Base-by-base conservation (phyloP, 2,113 vertebrate species). In the Cepphus grylle region DNA sequence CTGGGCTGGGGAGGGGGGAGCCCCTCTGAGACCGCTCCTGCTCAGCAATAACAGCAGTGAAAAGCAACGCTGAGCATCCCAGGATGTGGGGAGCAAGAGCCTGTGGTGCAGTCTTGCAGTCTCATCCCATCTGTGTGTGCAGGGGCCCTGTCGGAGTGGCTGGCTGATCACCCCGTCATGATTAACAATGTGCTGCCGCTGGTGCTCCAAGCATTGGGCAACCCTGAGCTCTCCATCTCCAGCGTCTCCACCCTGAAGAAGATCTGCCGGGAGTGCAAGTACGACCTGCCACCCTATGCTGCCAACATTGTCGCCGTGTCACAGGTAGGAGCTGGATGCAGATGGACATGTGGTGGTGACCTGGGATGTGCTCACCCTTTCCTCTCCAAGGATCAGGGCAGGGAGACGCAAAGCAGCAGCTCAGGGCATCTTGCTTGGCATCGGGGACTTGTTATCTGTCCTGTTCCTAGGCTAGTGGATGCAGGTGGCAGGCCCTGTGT, bases 231-330 rank as follows among this genome's bases (percentile, higher is more conserved):
- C 91, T 99, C 99, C 17, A 98, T 99, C 81, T 99, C 99, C 73
- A 99, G 99, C 5, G 99, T 99, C 81, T 99, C 99, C 71, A 99
- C 99, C 6, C 98, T 99, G 45, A 99, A 99, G 97, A 99, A 99
- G 97, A 99, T 99, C 95, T 99, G 99, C 96, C 98, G 99, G 84
- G 99, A 99, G 95, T 99, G 99, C 98, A 99, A 99, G 97, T 99
- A 99, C 3, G 99, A 99, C 98, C 98, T 99, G 96, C 99, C 99
- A 0, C 99, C 99, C 34, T 99, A 99, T 15, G 99, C 99, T 42
- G 99, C 98, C 95, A 99, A 99, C 97, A 99, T 99, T 8, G 99
- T 99, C 7, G 99, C 99, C 6, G 99, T 99, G 65, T 99, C 99
- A 21, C 99, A 99, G 99, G 99, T 99, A 97, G 45, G 97, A 30